Evolutionary conservation across 2,797 vertebrate genomes (phyloP), one percentile per base, ranked within the genome.

Genomic region (Prionace glauca): DNA sequence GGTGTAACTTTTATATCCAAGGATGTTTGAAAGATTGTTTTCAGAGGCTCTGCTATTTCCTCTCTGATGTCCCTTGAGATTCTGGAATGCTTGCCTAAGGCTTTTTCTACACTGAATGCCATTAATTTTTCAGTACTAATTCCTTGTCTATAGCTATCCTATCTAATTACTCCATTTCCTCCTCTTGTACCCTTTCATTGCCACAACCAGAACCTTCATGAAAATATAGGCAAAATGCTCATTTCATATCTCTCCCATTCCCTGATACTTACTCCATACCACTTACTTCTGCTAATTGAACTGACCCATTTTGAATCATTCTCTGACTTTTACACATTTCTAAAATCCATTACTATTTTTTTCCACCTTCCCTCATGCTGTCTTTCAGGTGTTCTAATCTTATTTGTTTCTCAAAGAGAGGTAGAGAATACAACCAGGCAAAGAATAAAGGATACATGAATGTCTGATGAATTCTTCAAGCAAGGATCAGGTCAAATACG

Each of bases 81-180:
- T n/a, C 62, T 41, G 41, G 90, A 92, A 92, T 92, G 90, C 65
- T 11, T 69, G 90, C 90, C 90, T 92, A 67, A 92, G 90, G 90
- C 8, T 20, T 92, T 92, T 92, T 36, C n/a, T 41, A n/a, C 90
- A 69, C 69, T 69, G 62, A 92, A 36, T 69, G 90, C 62, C 90
- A 92, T 92, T 92, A 92, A 92, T 92, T 92, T 92, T 92, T 69
- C 90, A 69, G 90, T 69, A 69, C 90, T 92, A 92, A 92, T 92
- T 69, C 90, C 87, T 91, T 92, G 90, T 92, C 90, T 69, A 41
- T 69, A 41, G 90, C 90, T 92, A 92, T 92, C 90, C 90, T 69
- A 92, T 92, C 90, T 92, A 92, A 92, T 92, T 92, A 92, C 90
- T 69, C 20, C 36, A 36, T n/a, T 69, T 69, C 90, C 90, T 92